phyloP scores from a whole-genome alignment of 2,888 invertebrate genomes.

The Hemicrepidius hirtus region DNA sequence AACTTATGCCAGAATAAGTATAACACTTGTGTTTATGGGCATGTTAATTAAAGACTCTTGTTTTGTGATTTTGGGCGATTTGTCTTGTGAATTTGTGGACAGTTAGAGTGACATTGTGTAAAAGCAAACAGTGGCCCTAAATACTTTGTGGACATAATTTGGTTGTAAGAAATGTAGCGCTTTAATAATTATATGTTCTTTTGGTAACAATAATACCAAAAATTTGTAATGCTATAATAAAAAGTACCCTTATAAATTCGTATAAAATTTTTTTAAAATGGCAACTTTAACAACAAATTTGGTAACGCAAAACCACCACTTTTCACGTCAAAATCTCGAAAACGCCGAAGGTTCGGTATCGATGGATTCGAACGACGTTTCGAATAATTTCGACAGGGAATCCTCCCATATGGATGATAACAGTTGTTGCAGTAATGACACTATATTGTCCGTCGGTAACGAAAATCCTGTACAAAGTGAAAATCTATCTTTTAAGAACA shows the following conservation, averaged over 20 bases:
- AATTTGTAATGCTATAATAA: too few species aligned
- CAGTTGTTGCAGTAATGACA: conserved; percentile 85
- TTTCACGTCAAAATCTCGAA: conserved; percentile 63
- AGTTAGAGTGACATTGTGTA: conserved; percentile 11
- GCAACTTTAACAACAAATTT: conserved; percentile 57
- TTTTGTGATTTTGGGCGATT: conserved; percentile 23
- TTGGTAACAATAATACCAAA: too few species aligned
- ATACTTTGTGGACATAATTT: background rate
- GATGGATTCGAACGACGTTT: conserved; percentile 67
- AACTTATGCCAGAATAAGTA: conserved; percentile 39
- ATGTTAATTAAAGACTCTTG: conserved; percentile 3
- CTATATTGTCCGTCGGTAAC: conserved; percentile 88
- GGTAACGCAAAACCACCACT: conserved; percentile 64
- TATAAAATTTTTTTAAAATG: conserved; percentile 46
- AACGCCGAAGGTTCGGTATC: conserved; percentile 68
- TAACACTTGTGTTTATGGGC: background rate
- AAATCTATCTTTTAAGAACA: conserved; percentile 78
- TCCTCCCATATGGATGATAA: conserved; percentile 74
- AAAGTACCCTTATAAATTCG: too few species aligned
- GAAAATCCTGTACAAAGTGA: conserved; percentile 75
- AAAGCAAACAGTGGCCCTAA: conserved; percentile 5
- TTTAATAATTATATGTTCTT: too few species aligned
- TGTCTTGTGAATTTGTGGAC: conserved; percentile 36
- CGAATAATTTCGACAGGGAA: conserved; percentile 64
- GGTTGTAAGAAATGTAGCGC: too few species aligned